Percentiles rank a stretch among this genome's conserved stretches.
Conservation (phyloP, 2,888 invertebrate species). For the Dendrolimus pini region DNA sequence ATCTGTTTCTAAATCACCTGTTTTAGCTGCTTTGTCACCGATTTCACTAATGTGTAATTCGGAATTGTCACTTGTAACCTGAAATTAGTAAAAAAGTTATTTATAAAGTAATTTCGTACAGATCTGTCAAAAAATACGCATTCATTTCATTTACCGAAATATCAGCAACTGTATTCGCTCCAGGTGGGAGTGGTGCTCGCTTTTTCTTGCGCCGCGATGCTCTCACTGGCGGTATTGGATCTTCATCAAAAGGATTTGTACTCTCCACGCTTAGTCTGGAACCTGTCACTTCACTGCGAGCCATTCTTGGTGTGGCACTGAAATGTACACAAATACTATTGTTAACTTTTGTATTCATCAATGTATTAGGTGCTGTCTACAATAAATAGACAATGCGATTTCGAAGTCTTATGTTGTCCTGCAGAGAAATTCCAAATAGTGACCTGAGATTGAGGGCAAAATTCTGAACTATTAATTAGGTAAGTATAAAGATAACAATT, state of each 20-base stretch:
- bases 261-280: slow-evolving; percentile 76
- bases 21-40: slow-evolving; percentile 26
- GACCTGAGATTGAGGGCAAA: background rate
- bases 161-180: slow-evolving; percentile 28
- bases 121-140: too few species aligned
- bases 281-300: slow-evolving; percentile 67
- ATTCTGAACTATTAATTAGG: background rate
- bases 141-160: slow-evolving; percentile 29
- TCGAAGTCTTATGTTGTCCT: too few species aligned
- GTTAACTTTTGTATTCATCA: too few species aligned
- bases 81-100: slow-evolving; percentile 16
- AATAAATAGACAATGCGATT: too few species aligned
- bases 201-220: slow-evolving; percentile 79
- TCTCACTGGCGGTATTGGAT: slow-evolving; percentile 67
- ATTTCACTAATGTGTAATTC: slow-evolving; percentile 41
- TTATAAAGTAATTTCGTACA: too few species aligned
- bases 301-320: slow-evolving; percentile 60
- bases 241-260: slow-evolving; percentile 78
- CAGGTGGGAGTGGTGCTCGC: slow-evolving; percentile 77
- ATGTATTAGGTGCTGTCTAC: too few species aligned
- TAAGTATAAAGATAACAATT: background rate
- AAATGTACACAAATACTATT: slow-evolving; percentile 5
- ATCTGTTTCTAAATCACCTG: slow-evolving; percentile 44
- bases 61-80: slow-evolving; percentile 42
- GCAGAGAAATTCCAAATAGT: background rate